Conservation (phyloP, 1,140 invertebrate species). For the Aphelinus atriplicis region DNA sequence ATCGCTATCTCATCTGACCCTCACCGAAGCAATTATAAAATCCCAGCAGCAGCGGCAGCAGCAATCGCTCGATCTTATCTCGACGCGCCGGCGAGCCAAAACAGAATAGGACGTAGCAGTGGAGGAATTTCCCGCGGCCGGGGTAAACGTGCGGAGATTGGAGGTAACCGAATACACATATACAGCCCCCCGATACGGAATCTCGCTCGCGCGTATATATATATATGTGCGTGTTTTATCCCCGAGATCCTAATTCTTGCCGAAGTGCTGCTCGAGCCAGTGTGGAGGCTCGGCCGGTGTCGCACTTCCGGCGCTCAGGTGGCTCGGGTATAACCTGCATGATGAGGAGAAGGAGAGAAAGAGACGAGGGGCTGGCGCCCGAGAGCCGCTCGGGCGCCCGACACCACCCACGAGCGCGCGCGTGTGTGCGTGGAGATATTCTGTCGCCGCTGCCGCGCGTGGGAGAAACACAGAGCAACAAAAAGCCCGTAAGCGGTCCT, state of each 20-base stretch:
- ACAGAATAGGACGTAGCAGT: too few relatives aligned
- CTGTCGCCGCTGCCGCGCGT: too few relatives aligned
- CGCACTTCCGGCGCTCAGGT: too few relatives aligned
- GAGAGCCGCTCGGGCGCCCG: conserved; percentile 25
- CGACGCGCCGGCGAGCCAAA: background rate
- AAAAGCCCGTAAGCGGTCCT: too few relatives aligned
- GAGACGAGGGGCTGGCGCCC: background rate
- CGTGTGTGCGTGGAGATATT: too few relatives aligned
- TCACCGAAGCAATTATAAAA: conserved; percentile 44
- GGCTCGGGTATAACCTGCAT: conserved; percentile 1
- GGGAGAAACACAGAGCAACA: too few relatives aligned
- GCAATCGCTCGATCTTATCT: background rate
- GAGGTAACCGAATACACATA: conserved; percentile 17
- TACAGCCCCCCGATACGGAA: conserved; percentile 17
- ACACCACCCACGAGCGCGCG: too few relatives aligned
- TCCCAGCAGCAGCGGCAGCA: conserved; percentile 32
- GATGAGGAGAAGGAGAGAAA: conserved; percentile 11
- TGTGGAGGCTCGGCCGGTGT: too few relatives aligned
- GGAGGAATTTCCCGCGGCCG: background rate
- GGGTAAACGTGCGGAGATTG: background rate
- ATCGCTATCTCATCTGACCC: too few relatives aligned
- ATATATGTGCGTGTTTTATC: too few relatives aligned
- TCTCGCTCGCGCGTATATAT: background rate
- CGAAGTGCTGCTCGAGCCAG: too few relatives aligned
- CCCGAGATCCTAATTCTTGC: background rate